Base-by-base conservation (phyloP, 2,113 vertebrate species). In the Holacanthus passer region DNA sequence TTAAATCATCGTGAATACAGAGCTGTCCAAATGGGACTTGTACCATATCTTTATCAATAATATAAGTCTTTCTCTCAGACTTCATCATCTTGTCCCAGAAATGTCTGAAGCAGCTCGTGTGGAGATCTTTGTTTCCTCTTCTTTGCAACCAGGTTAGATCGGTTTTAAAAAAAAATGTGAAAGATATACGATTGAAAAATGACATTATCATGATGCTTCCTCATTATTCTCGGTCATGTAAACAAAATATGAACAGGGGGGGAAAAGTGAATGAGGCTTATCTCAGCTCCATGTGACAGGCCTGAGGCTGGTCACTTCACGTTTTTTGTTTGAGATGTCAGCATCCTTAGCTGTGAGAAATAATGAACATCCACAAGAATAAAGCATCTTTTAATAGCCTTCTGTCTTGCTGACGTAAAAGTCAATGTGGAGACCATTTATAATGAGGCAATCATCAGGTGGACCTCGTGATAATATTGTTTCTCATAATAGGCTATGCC, bases 391-490 rank as follows among this genome's bases (percentile, higher is more conserved):
- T 92, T 90, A 92, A 94, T 91, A 91, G 88, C 87, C 81, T 71
- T 76, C 86, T 87, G 83, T 86, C 87, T 87, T 22, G 48, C 67
- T 53, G 77, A 90, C 78, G 85, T 87, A 82, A 86, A 87, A 91
- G 87, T 82, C 67, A 80, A 74, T 78, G 79, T 81, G 83, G 58
- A 87, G 77, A 72, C 59, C 63, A 77, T 92, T 92, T 88, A 91
- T 91, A 92, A 94, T 91, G 91, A 93, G 86, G 76, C 79, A 87
- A 88, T 93, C 88, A 91, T 92, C 79, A 91, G 90, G 70, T 87
- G 82, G 81, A 83, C 73, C 77, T 73, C 22, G 32, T 82, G 81
- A 91, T 91, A 89, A 85, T 90, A 87, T 88, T 80, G 82, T 88
- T 85, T 79, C 68, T 85, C 68, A 71, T 86, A 85, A 86, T 79